Evolutionary conservation across 2,888 invertebrate species (phyloP).

Genomic region (Octodonta nipae): DNA sequence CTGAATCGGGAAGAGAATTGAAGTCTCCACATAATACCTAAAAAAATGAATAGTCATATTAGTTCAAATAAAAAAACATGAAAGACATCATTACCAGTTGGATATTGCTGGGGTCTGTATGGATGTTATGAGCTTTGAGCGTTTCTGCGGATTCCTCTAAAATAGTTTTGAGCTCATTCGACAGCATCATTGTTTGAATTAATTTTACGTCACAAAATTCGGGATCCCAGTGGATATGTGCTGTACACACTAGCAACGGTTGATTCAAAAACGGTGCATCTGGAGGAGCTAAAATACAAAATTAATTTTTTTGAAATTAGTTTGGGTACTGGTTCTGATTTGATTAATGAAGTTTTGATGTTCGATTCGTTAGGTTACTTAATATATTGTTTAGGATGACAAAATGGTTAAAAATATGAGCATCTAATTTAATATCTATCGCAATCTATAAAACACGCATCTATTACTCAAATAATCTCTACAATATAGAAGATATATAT

Average conservation of each 20-base stretch:
- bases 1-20: conserved; percentile 94
- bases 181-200: conserved; percentile 97
- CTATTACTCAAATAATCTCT: no score
- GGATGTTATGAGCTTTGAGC: conserved; percentile 51
- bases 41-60: not conserved
- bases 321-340: no score
- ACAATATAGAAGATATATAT: no score
- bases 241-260: conserved; percentile 89
- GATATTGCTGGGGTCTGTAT: conserved; percentile 63
- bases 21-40: conserved; percentile 87
- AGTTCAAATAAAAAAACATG: conserved; percentile 5
- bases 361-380: no score
- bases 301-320: no score
- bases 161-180: conserved; percentile 81
- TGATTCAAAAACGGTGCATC: conserved; percentile 67
- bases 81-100: conserved; percentile 48
- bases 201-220: conserved; percentile 98
- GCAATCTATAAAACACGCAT: no score
- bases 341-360: no score
- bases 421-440: no score
- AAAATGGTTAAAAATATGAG: no score
- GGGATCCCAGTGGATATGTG: conserved; percentile 99
- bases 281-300: conserved; percentile 44
- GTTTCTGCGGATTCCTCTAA: conserved; percentile 75
- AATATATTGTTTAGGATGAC: no score